These are phyloP conservation scores for Andrena cerasifolii DNA, from an alignment of 1,140 invertebrate species.

Conservation along the genomic window DNA sequence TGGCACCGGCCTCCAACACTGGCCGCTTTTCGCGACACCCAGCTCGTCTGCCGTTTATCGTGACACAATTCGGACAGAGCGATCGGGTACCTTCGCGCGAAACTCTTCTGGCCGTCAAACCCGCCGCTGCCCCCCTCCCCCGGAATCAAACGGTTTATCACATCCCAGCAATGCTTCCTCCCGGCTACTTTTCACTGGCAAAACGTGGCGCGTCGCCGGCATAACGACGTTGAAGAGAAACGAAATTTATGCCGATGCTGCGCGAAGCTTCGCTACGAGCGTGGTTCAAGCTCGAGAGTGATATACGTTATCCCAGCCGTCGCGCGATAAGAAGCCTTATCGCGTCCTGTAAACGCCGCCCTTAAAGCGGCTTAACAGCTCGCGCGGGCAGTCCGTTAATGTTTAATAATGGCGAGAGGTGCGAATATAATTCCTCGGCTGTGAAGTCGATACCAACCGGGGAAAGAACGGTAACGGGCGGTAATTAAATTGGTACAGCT, in stretches of 20 bases:
- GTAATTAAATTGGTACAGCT: constrained; percentile 1
- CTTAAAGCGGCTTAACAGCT: constrained; percentile 35
- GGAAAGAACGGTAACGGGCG: background rate
- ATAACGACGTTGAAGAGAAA: background rate
- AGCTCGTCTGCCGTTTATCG: constrained; percentile 20
- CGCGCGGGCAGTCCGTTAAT: constrained; percentile 38
- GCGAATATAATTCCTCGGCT: constrained; percentile 29
- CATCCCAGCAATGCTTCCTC: no score
- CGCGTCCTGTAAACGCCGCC: constrained; percentile 36
- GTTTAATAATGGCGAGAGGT: constrained; percentile 38
- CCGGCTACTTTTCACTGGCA: no score
- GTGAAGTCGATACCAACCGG: constrained; percentile 23
- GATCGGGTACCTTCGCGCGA: constrained; percentile 35
- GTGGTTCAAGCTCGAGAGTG: background rate
- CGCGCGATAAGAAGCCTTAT: constrained; percentile 15
- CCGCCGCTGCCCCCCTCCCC: no score
- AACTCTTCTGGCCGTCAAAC: no score
- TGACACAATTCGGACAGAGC: constrained; percentile 4
- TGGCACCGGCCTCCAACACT: constrained; percentile 16
- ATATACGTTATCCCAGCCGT: constrained; percentile 24
- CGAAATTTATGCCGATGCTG: background rate
- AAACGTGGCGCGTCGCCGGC: no score
- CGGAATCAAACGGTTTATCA: no score
- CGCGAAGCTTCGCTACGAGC: background rate
- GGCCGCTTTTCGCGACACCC: constrained; percentile 49